Base-by-base conservation (phyloP, 2,113 vertebrate species). In the Pterocles orientalis region DNA sequence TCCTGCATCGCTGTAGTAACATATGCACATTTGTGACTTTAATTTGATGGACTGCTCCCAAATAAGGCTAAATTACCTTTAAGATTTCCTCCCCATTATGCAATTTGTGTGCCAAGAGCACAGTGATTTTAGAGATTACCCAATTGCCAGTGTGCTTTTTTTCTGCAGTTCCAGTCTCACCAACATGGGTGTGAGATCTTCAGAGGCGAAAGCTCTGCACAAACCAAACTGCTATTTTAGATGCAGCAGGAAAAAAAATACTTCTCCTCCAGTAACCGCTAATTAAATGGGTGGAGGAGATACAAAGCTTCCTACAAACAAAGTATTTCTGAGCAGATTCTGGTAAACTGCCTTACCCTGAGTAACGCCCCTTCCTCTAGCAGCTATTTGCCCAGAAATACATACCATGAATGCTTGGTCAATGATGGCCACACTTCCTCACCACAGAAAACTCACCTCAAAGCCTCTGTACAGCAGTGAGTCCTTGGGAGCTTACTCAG, bases 321-420 rank as follows among this genome's bases (percentile, higher is more conserved):
- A 91, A 70, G 33, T 14, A 31, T 61, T 90, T 93, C 65, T 1
- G 31, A 88, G 50, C 60, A 73, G 45, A 6, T 25, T 82, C 34
- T 62, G 71, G 41, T 73, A 21, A 82, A 9, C 29, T 6, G 0
- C 31, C 58, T 34, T 2, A 0, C 21, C 50, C 47, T 1, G 1
- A 58, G 86, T 4, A 73, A 53, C 26, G 0, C 45, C 86, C 31
- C 41, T 95, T 81, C 89, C 83, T 78, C 31, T 10, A 54, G 72
- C 80, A 81, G 51, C 56, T 10, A 2, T 29, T 58, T 0, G 0
- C 81, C 45, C 41, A 26, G 47, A 88, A 48, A 45, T 6, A 11
- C 0, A 0, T 21, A 61, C 18, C 23, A 15, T 18, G 51, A 80
- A 19, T 0, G 0, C 39, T 18, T 47, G 62, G 26, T n/a, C n/a